Conservation (phyloP, 2,797 vertebrate genomes). For the Bovichtus variegatus region DNA sequence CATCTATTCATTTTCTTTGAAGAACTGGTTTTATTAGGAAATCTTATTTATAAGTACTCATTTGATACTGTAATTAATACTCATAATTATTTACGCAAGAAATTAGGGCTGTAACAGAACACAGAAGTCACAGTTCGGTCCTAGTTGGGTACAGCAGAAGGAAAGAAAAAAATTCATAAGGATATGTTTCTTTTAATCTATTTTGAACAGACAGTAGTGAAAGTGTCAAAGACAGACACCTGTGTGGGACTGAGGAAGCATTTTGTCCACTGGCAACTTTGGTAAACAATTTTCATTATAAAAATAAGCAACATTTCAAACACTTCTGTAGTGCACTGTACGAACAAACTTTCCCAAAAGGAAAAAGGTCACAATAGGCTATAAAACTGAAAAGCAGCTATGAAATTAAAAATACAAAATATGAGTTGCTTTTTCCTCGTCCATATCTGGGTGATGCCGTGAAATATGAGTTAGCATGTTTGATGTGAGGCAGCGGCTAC, state of each 20-base stretch:
- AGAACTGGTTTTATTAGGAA: background rate
- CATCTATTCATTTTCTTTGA: background rate
- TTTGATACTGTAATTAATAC: background rate
- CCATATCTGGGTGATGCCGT: too few relatives aligned
- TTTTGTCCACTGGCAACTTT: too few relatives aligned
- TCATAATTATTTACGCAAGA: background rate
- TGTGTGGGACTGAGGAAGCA: too few relatives aligned
- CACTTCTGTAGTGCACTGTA: background rate
- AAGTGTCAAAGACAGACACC: background rate
- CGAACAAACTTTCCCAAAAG: background rate
- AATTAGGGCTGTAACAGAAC: background rate
- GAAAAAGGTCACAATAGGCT: too few relatives aligned
- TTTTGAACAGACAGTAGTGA: background rate
- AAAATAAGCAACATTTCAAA: background rate
- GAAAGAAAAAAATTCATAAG: background rate
- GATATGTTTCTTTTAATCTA: background rate
- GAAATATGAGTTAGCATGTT: too few relatives aligned
- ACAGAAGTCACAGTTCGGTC: background rate
- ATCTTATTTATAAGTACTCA: background rate
- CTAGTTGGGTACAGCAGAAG: background rate
- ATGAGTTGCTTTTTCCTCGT: too few relatives aligned
- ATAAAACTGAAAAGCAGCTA: background rate
- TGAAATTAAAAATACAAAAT: too few relatives aligned
- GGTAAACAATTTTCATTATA: background rate
- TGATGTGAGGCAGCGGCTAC: too few relatives aligned